Conservation (phyloP, 2,113 vertebrate genomes). For the Platichthys stellatus region DNA sequence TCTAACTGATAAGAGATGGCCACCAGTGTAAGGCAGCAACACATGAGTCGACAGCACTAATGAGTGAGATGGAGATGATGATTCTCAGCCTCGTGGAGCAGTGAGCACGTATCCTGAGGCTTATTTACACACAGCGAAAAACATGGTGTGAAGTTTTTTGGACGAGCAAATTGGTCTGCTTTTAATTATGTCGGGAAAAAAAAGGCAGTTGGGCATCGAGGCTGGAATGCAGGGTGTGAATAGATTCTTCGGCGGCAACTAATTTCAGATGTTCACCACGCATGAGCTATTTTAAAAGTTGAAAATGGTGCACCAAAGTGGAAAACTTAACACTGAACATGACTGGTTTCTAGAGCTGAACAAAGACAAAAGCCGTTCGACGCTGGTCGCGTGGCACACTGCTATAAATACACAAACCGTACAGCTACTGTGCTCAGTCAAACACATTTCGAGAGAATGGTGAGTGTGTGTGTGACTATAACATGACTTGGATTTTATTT, state of each 20-base stretch:
- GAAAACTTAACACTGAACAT: conserved; percentile 44
- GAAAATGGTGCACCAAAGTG: conserved; percentile 43
- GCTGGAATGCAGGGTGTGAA: conserved; percentile 67
- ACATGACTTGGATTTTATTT: conserved; percentile 3
- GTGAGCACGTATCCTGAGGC: background rate
- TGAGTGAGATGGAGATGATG: conserved; percentile 25
- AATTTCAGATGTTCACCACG: conserved; percentile 67
- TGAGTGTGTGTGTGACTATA: background rate
- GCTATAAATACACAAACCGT: conserved; percentile 14
- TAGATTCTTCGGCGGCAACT: conserved; percentile 64
- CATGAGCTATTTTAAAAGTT: conserved; percentile 57
- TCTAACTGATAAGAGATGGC: background rate
- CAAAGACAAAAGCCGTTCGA: conserved; percentile 18
- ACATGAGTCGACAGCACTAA: background rate
- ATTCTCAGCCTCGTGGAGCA: conserved; percentile 5
- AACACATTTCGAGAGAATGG: background rate
- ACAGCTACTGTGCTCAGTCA: background rate
- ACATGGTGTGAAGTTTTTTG: conserved; percentile 55
- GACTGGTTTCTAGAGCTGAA: background rate
- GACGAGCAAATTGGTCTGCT: conserved; percentile 64
- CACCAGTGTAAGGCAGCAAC: conserved; percentile 5
- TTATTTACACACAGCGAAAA: conserved; percentile 43
- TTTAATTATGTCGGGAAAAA: conserved; percentile 56
- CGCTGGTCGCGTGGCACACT: conserved; percentile 1
- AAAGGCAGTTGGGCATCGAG: conserved; percentile 55